Conservation (phyloP, 64 coral and sea anemone genomes). For the Exaiptasia diaphana region DNA sequence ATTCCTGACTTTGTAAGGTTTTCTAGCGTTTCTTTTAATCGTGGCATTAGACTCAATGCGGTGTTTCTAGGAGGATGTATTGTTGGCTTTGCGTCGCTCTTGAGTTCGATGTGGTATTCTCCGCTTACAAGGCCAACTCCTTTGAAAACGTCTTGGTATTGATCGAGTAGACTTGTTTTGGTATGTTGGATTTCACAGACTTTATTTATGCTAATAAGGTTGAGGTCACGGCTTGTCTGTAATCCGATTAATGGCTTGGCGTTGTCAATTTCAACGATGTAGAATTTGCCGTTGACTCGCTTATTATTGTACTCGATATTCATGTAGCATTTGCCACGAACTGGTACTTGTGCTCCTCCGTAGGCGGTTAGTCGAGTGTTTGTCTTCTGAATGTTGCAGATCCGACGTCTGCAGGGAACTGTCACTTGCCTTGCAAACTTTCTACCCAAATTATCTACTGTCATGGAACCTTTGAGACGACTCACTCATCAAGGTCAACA, state of each 20-base stretch:
- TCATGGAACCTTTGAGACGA: neutral
- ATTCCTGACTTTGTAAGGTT: conserved; percentile 19
- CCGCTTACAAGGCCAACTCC: conserved; percentile 8
- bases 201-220: conserved; percentile 35
- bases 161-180: conserved; percentile 13
- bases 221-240: conserved; percentile 4
- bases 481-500: neutral
- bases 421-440: conserved; percentile 14
- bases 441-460: neutral
- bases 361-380: neutral
- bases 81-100: conserved; percentile 22
- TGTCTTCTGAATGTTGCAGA: neutral
- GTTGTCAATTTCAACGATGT: neutral
- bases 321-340: neutral
- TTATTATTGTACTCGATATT: no score
- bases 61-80: conserved; percentile 48
- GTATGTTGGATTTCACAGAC: conserved; percentile 19
- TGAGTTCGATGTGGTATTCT: conserved; percentile 50
- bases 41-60: neutral
- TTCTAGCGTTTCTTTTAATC: conserved; percentile 36
- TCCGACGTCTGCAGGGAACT: neutral
- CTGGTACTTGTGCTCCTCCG: neutral
- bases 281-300: neutral
- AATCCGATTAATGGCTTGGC: conserved; percentile 42
- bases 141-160: conserved; percentile 46